phyloP scores from a whole-genome alignment of 2,113 vertebrate species.

The Scatophagus argus region DNA sequence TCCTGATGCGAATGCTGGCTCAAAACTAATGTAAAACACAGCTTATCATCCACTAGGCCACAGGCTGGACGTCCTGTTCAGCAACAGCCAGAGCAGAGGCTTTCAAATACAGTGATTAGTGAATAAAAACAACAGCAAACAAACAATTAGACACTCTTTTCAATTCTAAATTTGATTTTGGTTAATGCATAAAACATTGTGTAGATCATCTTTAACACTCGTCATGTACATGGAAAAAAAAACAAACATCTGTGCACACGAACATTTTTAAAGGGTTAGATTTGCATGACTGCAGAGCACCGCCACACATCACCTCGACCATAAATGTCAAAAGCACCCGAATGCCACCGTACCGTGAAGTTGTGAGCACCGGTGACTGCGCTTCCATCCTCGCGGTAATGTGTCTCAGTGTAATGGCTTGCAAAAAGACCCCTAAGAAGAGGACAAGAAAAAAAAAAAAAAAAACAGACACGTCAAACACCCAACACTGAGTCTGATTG shows the following conservation, averaged over 20 bases:
- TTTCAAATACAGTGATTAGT: constrained; percentile 38
- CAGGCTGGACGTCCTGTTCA: constrained; percentile 8
- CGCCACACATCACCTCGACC: constrained; percentile 40
- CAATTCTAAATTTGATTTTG: neutral
- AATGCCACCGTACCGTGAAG: constrained; percentile 85
- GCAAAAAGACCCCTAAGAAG: constrained; percentile 90
- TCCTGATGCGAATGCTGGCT: constrained; percentile 67
- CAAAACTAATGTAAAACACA: constrained; percentile 45
- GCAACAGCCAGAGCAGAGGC: constrained; percentile 14
- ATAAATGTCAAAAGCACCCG: constrained; percentile 54
- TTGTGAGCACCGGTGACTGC: constrained; percentile 85
- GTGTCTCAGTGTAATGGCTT: constrained; percentile 92
- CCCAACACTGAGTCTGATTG: neutral
- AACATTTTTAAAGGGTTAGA: constrained; percentile 28
- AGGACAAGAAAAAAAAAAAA: constrained; percentile 42
- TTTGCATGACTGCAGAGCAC: constrained; percentile 24
- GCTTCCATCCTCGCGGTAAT: constrained; percentile 90
- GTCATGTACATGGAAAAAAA: neutral
- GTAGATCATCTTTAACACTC: neutral
- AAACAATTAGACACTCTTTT: constrained; percentile 13
- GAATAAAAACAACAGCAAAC: neutral
- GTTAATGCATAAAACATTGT: neutral
- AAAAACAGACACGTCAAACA: constrained; percentile 38
- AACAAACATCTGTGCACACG: constrained; percentile 7
- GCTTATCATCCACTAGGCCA: constrained; percentile 68